phyloP scores from a whole-genome alignment of 2,113 vertebrate species.

The Pundamilia nyererei region DNA sequence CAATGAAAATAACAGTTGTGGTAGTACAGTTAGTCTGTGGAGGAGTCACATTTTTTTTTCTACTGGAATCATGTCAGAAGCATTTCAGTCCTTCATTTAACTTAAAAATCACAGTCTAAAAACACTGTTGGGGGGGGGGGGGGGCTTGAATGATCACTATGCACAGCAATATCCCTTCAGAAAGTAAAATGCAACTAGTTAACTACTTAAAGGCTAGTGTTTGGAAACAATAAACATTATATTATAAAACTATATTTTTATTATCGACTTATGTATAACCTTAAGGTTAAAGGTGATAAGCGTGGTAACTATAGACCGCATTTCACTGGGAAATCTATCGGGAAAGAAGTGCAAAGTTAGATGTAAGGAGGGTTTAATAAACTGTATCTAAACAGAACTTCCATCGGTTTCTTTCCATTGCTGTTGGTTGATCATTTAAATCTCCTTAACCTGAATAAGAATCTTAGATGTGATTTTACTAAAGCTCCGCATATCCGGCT shows the following conservation, averaged over 20 bases:
- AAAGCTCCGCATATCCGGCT: background rate
- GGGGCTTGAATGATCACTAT: background rate
- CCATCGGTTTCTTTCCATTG: rapidly evolving
- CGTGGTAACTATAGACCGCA: background rate
- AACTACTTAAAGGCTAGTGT: background rate
- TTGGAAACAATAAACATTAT: background rate
- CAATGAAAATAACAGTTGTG: background rate
- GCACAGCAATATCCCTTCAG: background rate
- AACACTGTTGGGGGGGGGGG: rapidly evolving
- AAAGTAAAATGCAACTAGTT: background rate
- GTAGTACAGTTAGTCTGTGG: background rate
- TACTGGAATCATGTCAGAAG: background rate
- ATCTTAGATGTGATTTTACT: background rate
- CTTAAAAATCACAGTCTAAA: background rate
- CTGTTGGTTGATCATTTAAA: background rate
- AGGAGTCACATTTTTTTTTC: background rate
- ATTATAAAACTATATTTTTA: background rate
- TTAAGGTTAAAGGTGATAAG: background rate
- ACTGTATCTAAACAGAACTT: background rate
- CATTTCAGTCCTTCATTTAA: background rate
- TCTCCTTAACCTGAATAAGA: rapidly evolving
- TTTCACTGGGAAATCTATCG: background rate
- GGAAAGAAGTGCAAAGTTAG: background rate
- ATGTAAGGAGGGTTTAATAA: background rate
- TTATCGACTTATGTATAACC: background rate